phyloP scores from a whole-genome alignment of 1,140 invertebrate genomes.

The Bombus cullumanus region DNA sequence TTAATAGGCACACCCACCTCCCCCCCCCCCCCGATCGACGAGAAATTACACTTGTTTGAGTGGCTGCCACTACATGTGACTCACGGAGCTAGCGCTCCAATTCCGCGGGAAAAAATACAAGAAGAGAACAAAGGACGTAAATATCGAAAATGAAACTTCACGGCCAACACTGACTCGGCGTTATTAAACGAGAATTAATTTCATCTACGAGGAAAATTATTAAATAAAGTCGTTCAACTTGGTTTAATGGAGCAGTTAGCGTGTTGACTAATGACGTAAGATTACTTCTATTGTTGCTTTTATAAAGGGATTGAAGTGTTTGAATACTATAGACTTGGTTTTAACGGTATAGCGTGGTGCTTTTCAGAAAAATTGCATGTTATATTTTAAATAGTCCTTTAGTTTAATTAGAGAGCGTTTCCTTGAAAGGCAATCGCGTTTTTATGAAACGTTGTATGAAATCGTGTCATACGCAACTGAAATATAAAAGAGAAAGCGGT shows the following conservation, averaged over 20 bases:
- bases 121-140: neutral
- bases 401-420: neutral
- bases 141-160: neutral
- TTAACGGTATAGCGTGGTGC: neutral
- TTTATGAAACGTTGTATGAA: too few relatives aligned
- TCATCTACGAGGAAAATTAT: neutral
- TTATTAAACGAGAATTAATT: neutral
- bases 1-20: neutral
- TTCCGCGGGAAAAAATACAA: neutral
- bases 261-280: neutral
- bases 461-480: neutral
- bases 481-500: neutral
- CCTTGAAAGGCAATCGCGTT: neutral
- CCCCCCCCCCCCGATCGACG: accelerated
- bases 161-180: too few relatives aligned
- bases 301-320: neutral
- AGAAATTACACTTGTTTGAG: neutral
- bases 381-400: neutral
- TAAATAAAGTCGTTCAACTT: neutral
- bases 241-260: neutral
- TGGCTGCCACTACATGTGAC: neutral
- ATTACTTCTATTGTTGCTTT: neutral
- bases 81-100: neutral
- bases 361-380: neutral
- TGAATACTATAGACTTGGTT: neutral